Evolutionary conservation across 2,888 invertebrate genomes (phyloP).

Genomic region (Pyrgus malvae): DNA sequence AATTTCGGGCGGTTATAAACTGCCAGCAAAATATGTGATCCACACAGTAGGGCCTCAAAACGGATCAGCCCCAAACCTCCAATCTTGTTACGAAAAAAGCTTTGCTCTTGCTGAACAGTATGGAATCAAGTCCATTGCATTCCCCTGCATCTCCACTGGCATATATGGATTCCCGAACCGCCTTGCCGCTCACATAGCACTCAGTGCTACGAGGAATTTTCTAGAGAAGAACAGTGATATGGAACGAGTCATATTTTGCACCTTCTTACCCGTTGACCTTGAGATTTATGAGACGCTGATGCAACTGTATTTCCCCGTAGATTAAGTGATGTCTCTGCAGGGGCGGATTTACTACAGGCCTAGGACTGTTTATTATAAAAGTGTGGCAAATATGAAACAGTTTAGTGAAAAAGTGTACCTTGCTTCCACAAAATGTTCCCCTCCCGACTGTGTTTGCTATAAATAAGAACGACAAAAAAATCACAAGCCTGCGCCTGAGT

Average conservation of each 20-base stretch:
- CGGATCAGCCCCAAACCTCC: slow-evolving; percentile 83
- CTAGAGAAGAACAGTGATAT: slow-evolving; percentile 80
- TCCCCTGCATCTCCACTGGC: slow-evolving; percentile 96
- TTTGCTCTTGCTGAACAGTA: slow-evolving; percentile 81
- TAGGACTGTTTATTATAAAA: no score
- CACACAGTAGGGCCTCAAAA: slow-evolving; percentile 95
- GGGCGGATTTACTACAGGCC: no score
- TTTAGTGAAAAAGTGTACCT: no score
- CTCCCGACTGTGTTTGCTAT: no score
- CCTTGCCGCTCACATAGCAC: slow-evolving; percentile 88
- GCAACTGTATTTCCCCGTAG: slow-evolving; percentile 86
- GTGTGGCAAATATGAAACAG: no score
- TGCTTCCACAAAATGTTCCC: no score
- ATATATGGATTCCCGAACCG: slow-evolving; percentile 93
- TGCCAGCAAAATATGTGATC: slow-evolving; percentile 93
- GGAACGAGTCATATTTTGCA: slow-evolving; percentile 90
- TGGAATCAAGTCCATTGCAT: slow-evolving; percentile 86
- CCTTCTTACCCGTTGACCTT: slow-evolving; percentile 87
- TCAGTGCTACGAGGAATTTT: slow-evolving; percentile 84
- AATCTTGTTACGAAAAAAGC: slow-evolving; percentile 87
- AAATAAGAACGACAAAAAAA: no score
- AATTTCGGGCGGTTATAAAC: slow-evolving; percentile 89
- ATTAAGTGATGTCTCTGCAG: no score
- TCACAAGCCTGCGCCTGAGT: no score
- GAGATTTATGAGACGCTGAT: slow-evolving; percentile 87